phyloP scores from a whole-genome alignment of 2,888 invertebrate species.

The Mythimna albipuncta region DNA sequence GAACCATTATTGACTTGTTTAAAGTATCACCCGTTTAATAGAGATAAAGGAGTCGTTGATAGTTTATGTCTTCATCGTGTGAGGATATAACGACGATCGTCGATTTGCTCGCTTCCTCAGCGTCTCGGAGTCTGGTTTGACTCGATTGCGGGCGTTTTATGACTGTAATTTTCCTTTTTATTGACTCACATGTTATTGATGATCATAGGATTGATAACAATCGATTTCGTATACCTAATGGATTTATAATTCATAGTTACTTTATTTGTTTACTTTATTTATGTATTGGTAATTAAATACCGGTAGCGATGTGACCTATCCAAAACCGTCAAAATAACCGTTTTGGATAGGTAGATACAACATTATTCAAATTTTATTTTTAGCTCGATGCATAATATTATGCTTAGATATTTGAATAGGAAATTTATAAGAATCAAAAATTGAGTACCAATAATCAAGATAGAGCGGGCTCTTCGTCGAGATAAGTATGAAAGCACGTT shows the following conservation, averaged over 20 bases:
- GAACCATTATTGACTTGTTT: conserved; percentile 90
- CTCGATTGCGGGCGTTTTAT: conserved; percentile 80
- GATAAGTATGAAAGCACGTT: conserved; percentile 1
- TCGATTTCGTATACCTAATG: conserved; percentile 72
- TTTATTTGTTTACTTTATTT: conserved; percentile 49
- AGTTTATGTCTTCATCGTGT: conserved; percentile 87
- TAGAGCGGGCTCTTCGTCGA: conserved; percentile 1
- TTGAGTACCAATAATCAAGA: conserved; percentile 6
- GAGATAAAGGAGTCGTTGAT: conserved; percentile 88
- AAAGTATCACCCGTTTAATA: conserved; percentile 89
- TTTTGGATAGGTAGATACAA: conserved; percentile 22
- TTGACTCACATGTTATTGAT: conserved; percentile 72
- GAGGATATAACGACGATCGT: conserved; percentile 73
- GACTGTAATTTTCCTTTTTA: conserved; percentile 87
- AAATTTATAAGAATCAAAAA: conserved; percentile 37
- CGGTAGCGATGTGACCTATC: conserved; percentile 41
- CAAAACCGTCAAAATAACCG: conserved; percentile 25
- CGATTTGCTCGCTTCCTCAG: conserved; percentile 71
- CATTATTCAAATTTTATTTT: conserved; percentile 1
- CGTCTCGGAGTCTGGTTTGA: conserved; percentile 80
- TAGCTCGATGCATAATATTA: conserved; percentile 15
- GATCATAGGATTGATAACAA: conserved; percentile 78
- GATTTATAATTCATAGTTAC: conserved; percentile 72
- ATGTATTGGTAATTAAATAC: conserved; percentile 25
- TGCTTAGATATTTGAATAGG: conserved; percentile 38